Evolutionary conservation across 2,113 vertebrate species (phyloP), one percentile per base, ranked within the genome.

Genomic region (Osmerus mordax): DNA sequence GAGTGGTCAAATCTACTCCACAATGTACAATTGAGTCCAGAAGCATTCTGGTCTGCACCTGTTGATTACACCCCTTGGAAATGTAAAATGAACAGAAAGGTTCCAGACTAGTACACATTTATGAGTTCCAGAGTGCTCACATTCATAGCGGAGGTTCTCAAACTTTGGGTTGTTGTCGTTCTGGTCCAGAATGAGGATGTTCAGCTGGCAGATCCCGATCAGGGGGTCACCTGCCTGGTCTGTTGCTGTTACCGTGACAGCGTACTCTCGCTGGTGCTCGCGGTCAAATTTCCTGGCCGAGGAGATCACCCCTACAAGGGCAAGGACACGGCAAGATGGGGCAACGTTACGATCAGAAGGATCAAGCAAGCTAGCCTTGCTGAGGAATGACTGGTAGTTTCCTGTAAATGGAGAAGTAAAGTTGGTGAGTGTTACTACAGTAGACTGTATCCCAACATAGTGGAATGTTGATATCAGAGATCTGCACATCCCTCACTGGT

Each of bases 91-190:
- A 36, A 36, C 4, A 7, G 32, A 36, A 7, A 36, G 32, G 32
- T 36, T 36, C 32, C 32, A 36, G 5, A 36, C 32, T 7, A 7
- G 32, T 36, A 3, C 7, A 36, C 32, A 36, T 6, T 6, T 7
- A 36, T 2, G 32, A 36, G 6, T 51, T 16, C 25, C 28, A 2
- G 2, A 60, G 69, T 69, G 89, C 93, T 95, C 87, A 97, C 95
- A 95, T 85, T 97, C 95, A 75, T 97, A 97, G 80, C 79, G 92
- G 21, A 92, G 89, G 88, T 95, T 96, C 90, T 96, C 95, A 88
- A 96, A 96, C 88, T 93, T 94, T 14, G 95, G 95, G 75, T 92
- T 94, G 84, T 95, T 97, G 88, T 96, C 95, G 36, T 97, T 97
- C 84, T 95, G 91, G 81, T 97, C 95, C 86, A 95, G 85, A 64